Conservation (phyloP, 2,797 vertebrate species). For the Sandelia bainsii region DNA sequence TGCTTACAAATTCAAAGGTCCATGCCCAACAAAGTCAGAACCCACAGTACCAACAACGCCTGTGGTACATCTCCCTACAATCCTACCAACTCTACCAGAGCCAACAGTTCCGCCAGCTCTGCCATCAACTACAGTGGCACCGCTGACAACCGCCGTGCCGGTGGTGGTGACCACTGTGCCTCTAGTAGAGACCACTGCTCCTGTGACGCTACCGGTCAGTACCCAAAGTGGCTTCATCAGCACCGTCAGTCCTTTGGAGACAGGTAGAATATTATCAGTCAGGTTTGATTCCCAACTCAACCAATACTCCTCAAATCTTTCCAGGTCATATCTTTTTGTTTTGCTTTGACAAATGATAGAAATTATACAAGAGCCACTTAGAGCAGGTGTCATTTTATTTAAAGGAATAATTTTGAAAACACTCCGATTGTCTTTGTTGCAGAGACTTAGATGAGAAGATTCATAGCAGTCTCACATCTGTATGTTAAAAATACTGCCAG, state of each 20-base stretch:
- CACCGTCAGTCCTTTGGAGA: slow-evolving; percentile 81
- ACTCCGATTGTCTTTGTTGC: too few relatives aligned
- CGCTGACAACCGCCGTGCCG: slow-evolving; percentile 47
- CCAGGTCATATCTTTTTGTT: slow-evolving; percentile 45
- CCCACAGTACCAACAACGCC: slow-evolving; percentile 52
- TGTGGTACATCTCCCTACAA: slow-evolving; percentile 44
- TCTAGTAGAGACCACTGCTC: slow-evolving; percentile 62
- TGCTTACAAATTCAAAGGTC: slow-evolving; percentile 65
- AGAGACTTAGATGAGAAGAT: background rate
- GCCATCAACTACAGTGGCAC: slow-evolving; percentile 52
- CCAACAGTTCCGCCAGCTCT: slow-evolving; percentile 42
- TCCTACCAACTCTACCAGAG: slow-evolving; percentile 42
- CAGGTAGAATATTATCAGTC: slow-evolving; percentile 82
- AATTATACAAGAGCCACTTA: background rate
- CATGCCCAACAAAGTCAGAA: slow-evolving; percentile 51
- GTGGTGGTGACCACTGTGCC: slow-evolving; percentile 57
- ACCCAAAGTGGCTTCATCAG: slow-evolving; percentile 81
- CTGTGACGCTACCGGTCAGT: slow-evolving; percentile 81
- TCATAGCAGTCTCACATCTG: too few relatives aligned
- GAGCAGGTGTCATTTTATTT: background rate
- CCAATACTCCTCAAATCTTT: slow-evolving; percentile 49
- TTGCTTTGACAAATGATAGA: background rate
- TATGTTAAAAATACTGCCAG: background rate
- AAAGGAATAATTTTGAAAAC: background rate
- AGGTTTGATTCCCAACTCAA: slow-evolving; percentile 71